These are phyloP conservation scores for Incurvaria masculella DNA, from an alignment of 2,888 invertebrate species.

Conservation along the genomic window DNA sequence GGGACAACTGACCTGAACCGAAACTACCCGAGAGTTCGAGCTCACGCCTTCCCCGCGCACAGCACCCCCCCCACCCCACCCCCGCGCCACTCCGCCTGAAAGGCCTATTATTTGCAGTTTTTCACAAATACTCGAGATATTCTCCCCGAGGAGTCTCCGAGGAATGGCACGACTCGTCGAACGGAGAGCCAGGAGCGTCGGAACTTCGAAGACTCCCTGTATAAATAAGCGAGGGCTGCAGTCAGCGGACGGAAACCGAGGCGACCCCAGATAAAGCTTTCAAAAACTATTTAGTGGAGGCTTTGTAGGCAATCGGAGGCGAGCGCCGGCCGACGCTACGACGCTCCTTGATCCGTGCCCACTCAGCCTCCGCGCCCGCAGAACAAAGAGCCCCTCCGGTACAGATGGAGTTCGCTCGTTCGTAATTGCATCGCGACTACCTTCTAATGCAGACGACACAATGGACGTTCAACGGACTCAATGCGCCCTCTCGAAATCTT, in stretches of 20 bases:
- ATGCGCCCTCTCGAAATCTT: too few species aligned
- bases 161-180: slow-evolving; percentile 17
- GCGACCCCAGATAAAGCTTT: slow-evolving; percentile 28
- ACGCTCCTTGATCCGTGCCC: neutral
- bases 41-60: neutral
- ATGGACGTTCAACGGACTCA: neutral
- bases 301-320: slow-evolving; percentile 38
- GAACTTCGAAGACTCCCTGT: slow-evolving; percentile 37
- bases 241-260: slow-evolving; percentile 24
- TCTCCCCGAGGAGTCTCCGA: slow-evolving; percentile 22
- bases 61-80: too few species aligned
- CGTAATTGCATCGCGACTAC: neutral
- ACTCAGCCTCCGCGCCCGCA: neutral
- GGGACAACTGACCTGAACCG: neutral
- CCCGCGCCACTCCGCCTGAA: neutral
- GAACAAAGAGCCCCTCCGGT: neutral
- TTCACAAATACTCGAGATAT: slow-evolving; percentile 33
- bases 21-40: neutral
- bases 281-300: slow-evolving; percentile 44
- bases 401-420: neutral
- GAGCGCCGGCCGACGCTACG: neutral
- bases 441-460: neutral
- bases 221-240: slow-evolving; percentile 40
- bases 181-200: slow-evolving; percentile 28
- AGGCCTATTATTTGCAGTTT: slow-evolving; percentile 37